Evolutionary conservation across 2,797 vertebrate species (phyloP).

Genomic region (Pseudochaenichthys georgianus): DNA sequence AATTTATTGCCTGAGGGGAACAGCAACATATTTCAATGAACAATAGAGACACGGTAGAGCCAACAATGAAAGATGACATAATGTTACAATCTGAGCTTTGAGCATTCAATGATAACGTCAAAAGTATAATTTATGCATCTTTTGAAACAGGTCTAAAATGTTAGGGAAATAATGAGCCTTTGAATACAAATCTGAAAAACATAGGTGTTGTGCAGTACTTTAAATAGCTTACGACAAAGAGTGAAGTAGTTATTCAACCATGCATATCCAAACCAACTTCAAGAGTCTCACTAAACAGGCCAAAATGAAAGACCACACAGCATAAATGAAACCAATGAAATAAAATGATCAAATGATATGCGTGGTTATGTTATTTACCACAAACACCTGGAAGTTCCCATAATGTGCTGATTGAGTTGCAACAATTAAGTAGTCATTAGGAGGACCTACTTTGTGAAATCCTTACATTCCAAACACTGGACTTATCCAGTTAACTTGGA

Average conservation of each 20-base stretch:
- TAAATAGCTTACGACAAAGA: too few relatives aligned
- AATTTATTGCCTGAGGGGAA: conserved; percentile 23
- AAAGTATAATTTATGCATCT: not conserved
- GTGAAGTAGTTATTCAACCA: not conserved
- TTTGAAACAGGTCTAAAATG: not conserved
- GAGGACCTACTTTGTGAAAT: not conserved
- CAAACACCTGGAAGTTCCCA: not conserved
- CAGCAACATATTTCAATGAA: conserved; percentile 33
- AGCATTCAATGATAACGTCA: conserved; percentile 14
- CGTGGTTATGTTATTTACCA: not conserved
- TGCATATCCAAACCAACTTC: not conserved
- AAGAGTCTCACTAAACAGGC: not conserved
- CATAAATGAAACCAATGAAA: not conserved
- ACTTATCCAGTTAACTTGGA: not conserved
- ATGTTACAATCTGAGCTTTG: conserved; percentile 23
- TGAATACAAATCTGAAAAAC: not conserved
- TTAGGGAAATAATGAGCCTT: not conserved
- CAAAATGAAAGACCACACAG: not conserved
- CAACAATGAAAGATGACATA: conserved; percentile 39
- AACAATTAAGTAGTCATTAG: not conserved
- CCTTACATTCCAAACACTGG: not conserved
- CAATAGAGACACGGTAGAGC: conserved; percentile 49
- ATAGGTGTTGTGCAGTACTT: not conserved
- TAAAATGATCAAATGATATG: not conserved
- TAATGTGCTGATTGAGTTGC: too few relatives aligned